Evolutionary conservation across 2,113 vertebrate species (phyloP).

Genomic region (Caretta caretta): DNA sequence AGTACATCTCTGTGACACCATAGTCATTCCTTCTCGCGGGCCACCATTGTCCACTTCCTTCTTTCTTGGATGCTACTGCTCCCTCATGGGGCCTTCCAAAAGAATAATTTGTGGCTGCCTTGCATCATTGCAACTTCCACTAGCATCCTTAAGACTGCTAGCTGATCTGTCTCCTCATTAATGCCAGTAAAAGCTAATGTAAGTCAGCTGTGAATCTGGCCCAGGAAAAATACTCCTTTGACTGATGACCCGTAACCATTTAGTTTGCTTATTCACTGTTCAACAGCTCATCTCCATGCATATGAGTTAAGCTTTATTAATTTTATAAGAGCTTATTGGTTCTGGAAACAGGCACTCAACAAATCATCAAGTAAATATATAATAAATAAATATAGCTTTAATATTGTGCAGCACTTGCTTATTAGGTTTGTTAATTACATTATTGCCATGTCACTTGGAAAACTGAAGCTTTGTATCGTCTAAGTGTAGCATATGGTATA

Average conservation of each 20-base stretch:
- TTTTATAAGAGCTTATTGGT: not conserved
- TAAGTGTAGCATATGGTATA: not conserved
- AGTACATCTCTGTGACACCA: not conserved
- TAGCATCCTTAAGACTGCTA: accelerated
- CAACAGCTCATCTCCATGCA: not conserved
- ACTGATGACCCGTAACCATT: accelerated
- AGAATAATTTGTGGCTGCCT: not conserved
- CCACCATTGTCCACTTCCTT: not conserved
- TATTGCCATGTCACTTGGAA: not conserved
- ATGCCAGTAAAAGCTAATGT: not conserved
- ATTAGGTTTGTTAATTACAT: not conserved
- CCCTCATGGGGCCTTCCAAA: not conserved
- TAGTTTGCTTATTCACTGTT: not conserved
- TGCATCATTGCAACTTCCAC: not conserved
- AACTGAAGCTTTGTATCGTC: not conserved
- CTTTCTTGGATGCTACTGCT: accelerated
- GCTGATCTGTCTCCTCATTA: not conserved
- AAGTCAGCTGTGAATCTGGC: not conserved
- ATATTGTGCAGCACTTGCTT: not conserved
- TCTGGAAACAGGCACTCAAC: not conserved
- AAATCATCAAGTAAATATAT: not conserved
- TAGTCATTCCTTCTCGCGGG: not conserved
- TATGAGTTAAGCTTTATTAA: not conserved
- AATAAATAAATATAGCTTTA: not conserved
- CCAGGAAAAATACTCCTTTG: not conserved